These are phyloP conservation scores for Acarapis woodi DNA, from an alignment of 1,140 invertebrate genomes.

Conservation along the genomic window DNA sequence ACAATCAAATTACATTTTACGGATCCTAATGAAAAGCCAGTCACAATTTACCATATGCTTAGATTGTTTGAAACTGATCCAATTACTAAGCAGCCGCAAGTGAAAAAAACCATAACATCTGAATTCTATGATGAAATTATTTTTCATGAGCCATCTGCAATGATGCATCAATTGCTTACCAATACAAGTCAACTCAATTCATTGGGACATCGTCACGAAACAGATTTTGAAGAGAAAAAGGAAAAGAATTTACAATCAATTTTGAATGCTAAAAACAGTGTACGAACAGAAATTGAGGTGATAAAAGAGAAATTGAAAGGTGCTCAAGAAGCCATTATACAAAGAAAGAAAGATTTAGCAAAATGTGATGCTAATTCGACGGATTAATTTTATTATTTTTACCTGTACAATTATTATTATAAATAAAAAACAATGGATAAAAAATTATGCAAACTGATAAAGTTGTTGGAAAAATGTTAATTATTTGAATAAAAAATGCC, in stretches of 20 bases:
- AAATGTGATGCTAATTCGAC: constrained; percentile 1
- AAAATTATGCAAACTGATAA: no score
- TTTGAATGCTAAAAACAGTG: constrained; percentile 45
- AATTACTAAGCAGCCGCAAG: constrained; percentile 1
- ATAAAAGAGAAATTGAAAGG: constrained; percentile 61
- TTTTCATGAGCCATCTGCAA: constrained; percentile 69
- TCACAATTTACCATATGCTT: constrained; percentile 78
- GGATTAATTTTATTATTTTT: no score
- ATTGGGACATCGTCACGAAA: constrained; percentile 50
- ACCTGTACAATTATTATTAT: no score
- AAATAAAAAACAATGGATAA: no score
- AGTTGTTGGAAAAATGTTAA: no score
- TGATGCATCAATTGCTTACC: constrained; percentile 64
- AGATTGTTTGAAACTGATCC: constrained; percentile 52
- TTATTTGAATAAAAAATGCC: no score
- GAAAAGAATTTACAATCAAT: constrained; percentile 45
- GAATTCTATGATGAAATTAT: constrained; percentile 21
- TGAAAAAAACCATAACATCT: constrained; percentile 8
- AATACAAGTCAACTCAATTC: constrained; percentile 36
- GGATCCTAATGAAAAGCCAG: constrained; percentile 52
- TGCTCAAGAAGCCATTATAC: constrained; percentile 59
- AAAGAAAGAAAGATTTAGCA: constrained; percentile 51
- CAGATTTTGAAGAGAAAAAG: constrained; percentile 77
- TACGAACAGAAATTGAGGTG: constrained; percentile 47
- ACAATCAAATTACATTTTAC: constrained; percentile 93